Conservation (phyloP, 2,888 invertebrate genomes). For the Ctena decussata region DNA sequence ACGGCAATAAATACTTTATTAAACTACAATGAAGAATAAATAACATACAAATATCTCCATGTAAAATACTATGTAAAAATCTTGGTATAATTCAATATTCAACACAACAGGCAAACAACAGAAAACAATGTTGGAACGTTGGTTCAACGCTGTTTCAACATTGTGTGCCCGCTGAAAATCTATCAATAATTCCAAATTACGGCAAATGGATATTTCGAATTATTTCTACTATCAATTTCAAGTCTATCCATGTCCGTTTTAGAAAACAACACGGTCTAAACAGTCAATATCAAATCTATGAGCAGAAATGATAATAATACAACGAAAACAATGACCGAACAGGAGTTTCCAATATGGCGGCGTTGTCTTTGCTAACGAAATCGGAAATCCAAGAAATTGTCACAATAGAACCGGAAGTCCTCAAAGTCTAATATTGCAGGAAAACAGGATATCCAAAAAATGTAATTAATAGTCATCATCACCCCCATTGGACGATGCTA, state of each 20-base stretch:
- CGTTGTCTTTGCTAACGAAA: conserved; percentile 16
- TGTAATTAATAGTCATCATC: conserved; percentile 66
- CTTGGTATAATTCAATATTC: too few species aligned
- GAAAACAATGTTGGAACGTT: too few species aligned
- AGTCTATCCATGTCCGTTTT: too few species aligned
- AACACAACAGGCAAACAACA: too few species aligned
- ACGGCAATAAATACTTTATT: neutral
- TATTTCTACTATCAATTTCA: too few species aligned
- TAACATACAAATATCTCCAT: neutral
- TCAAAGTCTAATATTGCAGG: neutral
- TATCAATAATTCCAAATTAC: too few species aligned
- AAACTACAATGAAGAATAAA: neutral
- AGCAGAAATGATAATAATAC: neutral
- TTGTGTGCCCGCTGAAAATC: too few species aligned
- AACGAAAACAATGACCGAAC: conserved; percentile 19
- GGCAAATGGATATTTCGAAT: too few species aligned
- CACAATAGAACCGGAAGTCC: neutral
- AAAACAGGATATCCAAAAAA: neutral
- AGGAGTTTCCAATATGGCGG: conserved; percentile 16
- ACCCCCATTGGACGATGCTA: conserved; percentile 81
- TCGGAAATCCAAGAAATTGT: neutral
- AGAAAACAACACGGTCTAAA: too few species aligned
- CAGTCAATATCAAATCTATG: too few species aligned
- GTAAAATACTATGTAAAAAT: neutral
- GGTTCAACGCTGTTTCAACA: too few species aligned